These are phyloP conservation scores for Spodoptera frugiperda DNA, from an alignment of 1,140 invertebrate genomes.

Conservation along the genomic window DNA sequence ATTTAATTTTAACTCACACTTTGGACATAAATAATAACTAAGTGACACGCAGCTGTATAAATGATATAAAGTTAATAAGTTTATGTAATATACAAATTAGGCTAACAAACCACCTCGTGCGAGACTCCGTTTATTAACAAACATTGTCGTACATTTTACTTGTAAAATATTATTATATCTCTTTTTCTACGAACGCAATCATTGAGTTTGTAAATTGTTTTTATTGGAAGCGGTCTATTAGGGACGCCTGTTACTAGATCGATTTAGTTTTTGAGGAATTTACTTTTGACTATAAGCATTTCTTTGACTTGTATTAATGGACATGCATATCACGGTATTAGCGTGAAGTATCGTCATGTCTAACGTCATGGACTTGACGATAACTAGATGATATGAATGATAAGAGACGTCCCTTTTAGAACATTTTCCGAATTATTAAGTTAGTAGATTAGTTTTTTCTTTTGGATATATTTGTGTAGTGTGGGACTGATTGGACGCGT, in stretches of 20 bases:
- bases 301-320: constrained; percentile 31
- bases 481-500: constrained; percentile 49
- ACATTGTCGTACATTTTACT: constrained; percentile 53
- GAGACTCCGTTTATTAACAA: constrained; percentile 45
- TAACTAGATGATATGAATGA: constrained; percentile 15
- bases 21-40: constrained; percentile 40
- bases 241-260: constrained; percentile 15
- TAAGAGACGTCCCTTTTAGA: constrained; percentile 55
- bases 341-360: constrained; percentile 6
- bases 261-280: constrained; percentile 37
- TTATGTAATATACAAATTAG: constrained; percentile 41
- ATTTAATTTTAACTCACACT: constrained; percentile 45
- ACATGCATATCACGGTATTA: constrained; percentile 4
- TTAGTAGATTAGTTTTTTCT: constrained; percentile 66
- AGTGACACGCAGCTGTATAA: constrained; percentile 30
- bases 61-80: constrained; percentile 34
- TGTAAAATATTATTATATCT: constrained; percentile 69
- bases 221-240: constrained; percentile 48
- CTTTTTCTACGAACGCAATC: constrained; percentile 74
- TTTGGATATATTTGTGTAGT: constrained; percentile 69
- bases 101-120: constrained; percentile 35
- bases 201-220: constrained; percentile 80
- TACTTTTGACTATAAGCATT: constrained; percentile 33
- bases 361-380: constrained; percentile 25
- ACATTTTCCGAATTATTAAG: constrained; percentile 60